These are phyloP conservation scores for Agapornis canus DNA, from an alignment of 2,797 vertebrate genomes.

Conservation along the genomic window DNA sequence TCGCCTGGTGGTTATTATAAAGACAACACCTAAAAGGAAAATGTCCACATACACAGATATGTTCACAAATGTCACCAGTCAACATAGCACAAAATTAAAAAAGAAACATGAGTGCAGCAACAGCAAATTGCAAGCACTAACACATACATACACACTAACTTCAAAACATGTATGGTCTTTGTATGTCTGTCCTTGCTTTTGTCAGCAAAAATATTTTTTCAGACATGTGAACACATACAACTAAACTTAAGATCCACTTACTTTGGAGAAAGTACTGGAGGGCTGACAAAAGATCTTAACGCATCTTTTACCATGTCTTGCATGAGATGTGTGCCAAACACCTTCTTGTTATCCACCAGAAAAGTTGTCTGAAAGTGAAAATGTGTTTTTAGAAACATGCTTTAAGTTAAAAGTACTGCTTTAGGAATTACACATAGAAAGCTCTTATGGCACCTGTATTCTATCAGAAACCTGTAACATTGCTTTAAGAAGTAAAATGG, in stretches of 20 bases:
- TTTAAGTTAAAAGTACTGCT: background rate
- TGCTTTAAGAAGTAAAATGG: background rate
- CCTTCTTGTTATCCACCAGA: slow-evolving; percentile 97
- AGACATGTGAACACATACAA: background rate
- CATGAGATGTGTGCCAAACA: slow-evolving; percentile 97
- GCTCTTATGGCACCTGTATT: background rate
- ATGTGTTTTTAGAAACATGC: background rate
- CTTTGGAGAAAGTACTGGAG: slow-evolving; percentile 96
- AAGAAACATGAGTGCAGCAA: background rate
- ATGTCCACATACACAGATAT: background rate
- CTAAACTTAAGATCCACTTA: slow-evolving; percentile 74
- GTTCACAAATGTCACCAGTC: background rate
- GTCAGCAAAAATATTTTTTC: background rate
- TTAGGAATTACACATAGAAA: background rate
- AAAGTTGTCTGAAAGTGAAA: slow-evolving; percentile 89
- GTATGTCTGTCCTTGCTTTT: background rate
- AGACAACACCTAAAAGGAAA: slow-evolving; percentile 89
- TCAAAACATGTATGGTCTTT: background rate
- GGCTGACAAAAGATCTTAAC: slow-evolving; percentile 94
- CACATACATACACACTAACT: background rate
- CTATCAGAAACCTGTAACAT: background rate
- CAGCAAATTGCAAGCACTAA: background rate
- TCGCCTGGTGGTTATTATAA: slow-evolving; percentile 98
- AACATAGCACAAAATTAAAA: background rate
- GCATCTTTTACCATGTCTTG: slow-evolving; percentile 99